Evolutionary conservation across 2,797 vertebrate genomes (phyloP).

Genomic region (Dipus sagitta): DNA sequence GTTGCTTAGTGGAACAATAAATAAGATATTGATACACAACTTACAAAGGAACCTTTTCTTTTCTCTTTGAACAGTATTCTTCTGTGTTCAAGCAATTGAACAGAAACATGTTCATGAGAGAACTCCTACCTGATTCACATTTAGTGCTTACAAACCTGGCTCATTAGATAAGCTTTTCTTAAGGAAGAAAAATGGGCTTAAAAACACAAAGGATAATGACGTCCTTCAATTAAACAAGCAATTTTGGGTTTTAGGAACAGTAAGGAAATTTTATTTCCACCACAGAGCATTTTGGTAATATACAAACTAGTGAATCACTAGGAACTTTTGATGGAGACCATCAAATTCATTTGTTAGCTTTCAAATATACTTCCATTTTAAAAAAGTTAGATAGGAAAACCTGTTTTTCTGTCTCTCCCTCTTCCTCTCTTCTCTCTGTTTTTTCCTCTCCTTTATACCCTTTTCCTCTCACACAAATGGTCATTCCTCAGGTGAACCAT

Average conservation of each 20-base stretch:
- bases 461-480: neutral
- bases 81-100: constrained; percentile 6
- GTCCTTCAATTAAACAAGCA: neutral
- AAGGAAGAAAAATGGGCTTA: constrained; percentile 57
- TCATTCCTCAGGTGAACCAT: constrained; percentile 44
- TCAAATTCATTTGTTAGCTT: constrained; percentile 57
- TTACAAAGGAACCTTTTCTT: neutral
- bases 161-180: constrained; percentile 73
- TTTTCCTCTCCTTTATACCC: neutral
- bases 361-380: constrained; percentile 39
- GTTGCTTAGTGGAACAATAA: constrained; percentile 62
- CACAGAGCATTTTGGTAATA: constrained; percentile 50
- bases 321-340: constrained; percentile 19
- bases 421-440: neutral
- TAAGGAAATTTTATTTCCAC: constrained; percentile 63
- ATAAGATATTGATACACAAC: neutral
- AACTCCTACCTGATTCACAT: constrained; percentile 66
- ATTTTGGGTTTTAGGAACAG: neutral
- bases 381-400: constrained; percentile 59
- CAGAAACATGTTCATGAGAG: constrained; percentile 21
- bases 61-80: neutral
- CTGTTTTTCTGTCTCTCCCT: neutral
- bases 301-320: constrained; percentile 30
- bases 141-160: constrained; percentile 13
- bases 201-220: constrained; percentile 68